Percentiles rank a stretch among this genome's conserved stretches.
phyloP scores from a whole-genome alignment of 2,113 vertebrate genomes.

The Microtus ochrogaster region DNA sequence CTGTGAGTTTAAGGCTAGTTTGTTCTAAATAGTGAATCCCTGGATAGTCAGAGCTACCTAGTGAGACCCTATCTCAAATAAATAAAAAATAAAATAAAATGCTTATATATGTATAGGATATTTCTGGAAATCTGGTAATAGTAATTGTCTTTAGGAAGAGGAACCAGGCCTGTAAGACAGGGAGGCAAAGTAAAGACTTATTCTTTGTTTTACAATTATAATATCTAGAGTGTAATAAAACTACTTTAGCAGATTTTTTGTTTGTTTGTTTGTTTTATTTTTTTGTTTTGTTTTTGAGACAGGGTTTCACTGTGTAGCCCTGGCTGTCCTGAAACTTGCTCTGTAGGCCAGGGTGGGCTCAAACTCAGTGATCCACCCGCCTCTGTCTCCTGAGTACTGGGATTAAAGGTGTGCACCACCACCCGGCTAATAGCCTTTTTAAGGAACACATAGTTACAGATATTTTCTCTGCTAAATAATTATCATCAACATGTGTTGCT shows the following conservation, averaged over 20 bases:
- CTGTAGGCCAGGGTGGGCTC: background rate
- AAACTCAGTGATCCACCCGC: background rate
- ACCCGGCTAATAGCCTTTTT: background rate
- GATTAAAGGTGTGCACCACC: background rate
- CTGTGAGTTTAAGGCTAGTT: background rate
- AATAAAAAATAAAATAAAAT: background rate
- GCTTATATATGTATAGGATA: background rate
- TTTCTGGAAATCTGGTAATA: conserved; percentile 1
- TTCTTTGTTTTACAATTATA: conserved; percentile 16
- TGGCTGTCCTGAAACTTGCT: background rate
- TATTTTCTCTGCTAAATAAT: conserved; percentile 30
- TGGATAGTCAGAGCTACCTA: background rate
- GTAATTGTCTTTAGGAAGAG: background rate
- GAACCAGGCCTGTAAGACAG: background rate
- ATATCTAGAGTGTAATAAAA: background rate
- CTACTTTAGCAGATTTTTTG: background rate
- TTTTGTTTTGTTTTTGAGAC: background rate
- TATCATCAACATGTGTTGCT: background rate
- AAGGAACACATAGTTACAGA: conserved; percentile 17
- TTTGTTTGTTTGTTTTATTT: background rate
- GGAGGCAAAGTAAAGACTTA: background rate
- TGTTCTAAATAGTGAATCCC: background rate
- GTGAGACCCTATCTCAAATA: background rate
- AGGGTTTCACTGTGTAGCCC: background rate
- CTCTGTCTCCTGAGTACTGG: background rate